Conservation (phyloP, 2,113 vertebrate species). For the Amazona guildingii region DNA sequence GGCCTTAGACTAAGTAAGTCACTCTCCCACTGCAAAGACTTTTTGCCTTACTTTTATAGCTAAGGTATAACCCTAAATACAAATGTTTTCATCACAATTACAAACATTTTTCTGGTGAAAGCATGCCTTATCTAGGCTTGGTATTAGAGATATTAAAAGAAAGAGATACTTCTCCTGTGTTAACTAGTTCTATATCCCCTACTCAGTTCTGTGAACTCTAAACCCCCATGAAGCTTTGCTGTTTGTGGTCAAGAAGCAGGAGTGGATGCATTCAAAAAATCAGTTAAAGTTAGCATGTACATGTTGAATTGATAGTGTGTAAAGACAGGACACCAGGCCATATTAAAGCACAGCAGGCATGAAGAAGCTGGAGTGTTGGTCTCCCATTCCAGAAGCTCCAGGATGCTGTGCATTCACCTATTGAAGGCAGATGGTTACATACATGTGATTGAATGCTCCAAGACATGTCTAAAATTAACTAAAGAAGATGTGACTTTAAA, state of each 20-base stretch:
- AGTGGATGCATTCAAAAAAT: background rate
- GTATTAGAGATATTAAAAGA: background rate
- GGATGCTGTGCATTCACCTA: rapidly evolving
- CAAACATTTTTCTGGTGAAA: background rate
- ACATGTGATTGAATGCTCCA: background rate
- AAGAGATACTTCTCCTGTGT: background rate
- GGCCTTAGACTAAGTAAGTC: background rate
- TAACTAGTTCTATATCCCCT: background rate
- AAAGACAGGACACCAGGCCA: background rate
- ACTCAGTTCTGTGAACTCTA: background rate
- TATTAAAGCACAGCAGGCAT: background rate
- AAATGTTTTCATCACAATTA: background rate
- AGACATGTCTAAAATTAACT: background rate
- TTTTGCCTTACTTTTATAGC: background rate
- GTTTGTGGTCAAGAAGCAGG: background rate
- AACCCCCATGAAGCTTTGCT: background rate
- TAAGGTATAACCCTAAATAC: background rate
- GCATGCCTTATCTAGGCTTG: background rate
- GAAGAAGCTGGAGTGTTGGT: background rate
- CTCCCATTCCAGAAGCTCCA: background rate
- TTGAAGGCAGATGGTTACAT: background rate
- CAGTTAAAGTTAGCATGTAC: background rate
- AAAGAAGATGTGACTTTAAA: background rate
- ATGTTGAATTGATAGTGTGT: background rate
- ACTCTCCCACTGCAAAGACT: background rate